Evolutionary conservation across 2,113 vertebrate genomes (phyloP), one percentile per base, ranked within the genome.

Genomic region (Apteryx owenii): DNA sequence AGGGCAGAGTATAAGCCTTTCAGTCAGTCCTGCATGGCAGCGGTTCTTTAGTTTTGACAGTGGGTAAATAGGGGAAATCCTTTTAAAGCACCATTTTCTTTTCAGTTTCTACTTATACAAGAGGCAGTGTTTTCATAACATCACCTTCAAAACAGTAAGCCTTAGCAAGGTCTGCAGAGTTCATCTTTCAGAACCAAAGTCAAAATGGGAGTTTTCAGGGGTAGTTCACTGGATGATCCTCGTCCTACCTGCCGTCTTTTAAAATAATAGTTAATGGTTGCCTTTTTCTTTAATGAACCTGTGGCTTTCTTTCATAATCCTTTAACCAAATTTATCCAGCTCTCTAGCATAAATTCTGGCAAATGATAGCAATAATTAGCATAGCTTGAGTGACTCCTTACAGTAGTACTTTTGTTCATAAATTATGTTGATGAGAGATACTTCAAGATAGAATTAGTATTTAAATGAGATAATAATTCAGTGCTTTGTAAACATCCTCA

Each of bases 1-100:
- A 12, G 6, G 68, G 42, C 42, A 65, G 10, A 75, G 12, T 46
- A 64, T 25, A 51, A 19, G 17, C 31, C 38, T 72, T 33, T 20
- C 15, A 18, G n/a, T 7, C 51, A 79, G 40, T n/a, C n/a, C 14
- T 10, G 5, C 16, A 54, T 26, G 2, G n/a, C n/a, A 89, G 8
- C 22, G 42, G 33, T 26, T 38, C 12, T 51, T 14, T 76, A 53
- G 51, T 44, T 10, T 28, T 48, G 42, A 23, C 33, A 18, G 13
- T 4, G 5, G 19, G 15, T 9, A 10, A 68, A 19, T 2, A 68
- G 2, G 6, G 22, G 38, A 2, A 5, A 15, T 23, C 28, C 10
- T 64, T 78, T 42, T 42, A 26, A 69, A 79, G 26, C 1, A 53
- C 5, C 4, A 33, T 23, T 77, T 89, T 42, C n/a, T 40, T 89